Evolutionary conservation across 1,140 invertebrate genomes (phyloP), one percentile per base, ranked within the genome.

Genomic region (Drosophila parvula): DNA sequence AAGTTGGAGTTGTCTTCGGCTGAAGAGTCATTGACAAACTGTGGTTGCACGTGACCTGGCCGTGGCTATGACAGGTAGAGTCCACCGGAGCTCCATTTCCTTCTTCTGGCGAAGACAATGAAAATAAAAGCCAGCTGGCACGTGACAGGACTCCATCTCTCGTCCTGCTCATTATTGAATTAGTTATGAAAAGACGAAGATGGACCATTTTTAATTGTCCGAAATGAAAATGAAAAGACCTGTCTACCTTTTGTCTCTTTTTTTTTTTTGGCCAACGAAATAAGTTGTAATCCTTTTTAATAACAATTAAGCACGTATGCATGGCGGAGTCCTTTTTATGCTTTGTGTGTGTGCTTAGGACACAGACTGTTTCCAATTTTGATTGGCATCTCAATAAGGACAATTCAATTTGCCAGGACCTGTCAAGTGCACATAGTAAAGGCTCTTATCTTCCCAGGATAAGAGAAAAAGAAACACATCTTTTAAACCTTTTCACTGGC

Each of bases 151-250:
- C 74, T 84, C 65, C 11, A 12, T 45, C 55, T 45, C 47, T 74
- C 64, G 61, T 80, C 34, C 68, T 43, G 58, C 74, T 89, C 85
- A 90, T 89, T 81, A 89, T 89, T 89, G 80, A 89, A 89, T 89
- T 81, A 84, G 59, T 89, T 78, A 79, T 84, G 53, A 76, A 60
- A 51, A 45, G 16, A 38, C 18, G 1, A 43, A 34, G 34, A 44
- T 34, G 43, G 16, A 62, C 22, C 22, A 47, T 57, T 64, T 88
- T 88, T 83, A 88, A 89, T 83, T 89, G 81, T 74, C 36, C 58
- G 28, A 58, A 62, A 36, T 58, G 51, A 34, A 32, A 53, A 53
- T 50, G n/a, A 32, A 79, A 64, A 36, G 62, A 45, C 6, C 36
- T 22, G 18, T 10, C 53, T 43, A 16, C 38, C 11, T 16, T 34